These are phyloP conservation scores for Actenoides hombroni DNA, from an alignment of 2,113 vertebrate species.

Conservation along the genomic window DNA sequence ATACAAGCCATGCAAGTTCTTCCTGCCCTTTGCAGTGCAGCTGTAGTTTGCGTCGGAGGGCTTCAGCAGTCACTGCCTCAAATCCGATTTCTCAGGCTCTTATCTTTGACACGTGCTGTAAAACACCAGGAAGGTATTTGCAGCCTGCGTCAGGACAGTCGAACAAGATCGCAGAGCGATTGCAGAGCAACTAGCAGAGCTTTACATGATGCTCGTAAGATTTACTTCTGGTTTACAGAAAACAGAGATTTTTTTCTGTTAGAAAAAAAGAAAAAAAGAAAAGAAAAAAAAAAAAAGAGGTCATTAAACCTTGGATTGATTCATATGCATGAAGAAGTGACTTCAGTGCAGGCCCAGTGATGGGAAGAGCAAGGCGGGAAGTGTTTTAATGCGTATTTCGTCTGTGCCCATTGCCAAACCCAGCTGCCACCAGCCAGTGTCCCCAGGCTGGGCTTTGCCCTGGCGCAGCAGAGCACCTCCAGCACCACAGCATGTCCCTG, in stretches of 20 bases:
- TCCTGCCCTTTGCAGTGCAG: background rate
- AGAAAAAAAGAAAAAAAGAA: background rate
- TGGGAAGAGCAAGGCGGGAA: background rate
- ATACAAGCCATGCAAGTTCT: fast-evolving
- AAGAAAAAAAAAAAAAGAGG: background rate
- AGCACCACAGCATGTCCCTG: fast-evolving
- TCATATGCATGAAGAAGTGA: fast-evolving
- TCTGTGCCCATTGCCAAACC: background rate
- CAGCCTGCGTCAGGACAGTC: background rate
- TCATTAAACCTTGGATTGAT: background rate
- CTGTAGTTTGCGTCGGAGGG: fast-evolving
- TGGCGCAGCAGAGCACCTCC: background rate
- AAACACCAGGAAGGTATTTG: background rate
- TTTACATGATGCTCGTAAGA: background rate
- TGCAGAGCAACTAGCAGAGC: background rate
- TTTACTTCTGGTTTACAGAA: background rate
- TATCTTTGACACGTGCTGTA: background rate
- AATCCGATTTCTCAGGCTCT: background rate
- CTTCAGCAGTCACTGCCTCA: background rate
- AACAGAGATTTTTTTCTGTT: background rate
- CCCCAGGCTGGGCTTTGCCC: background rate
- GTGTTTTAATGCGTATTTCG: background rate
- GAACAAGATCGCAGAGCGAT: background rate
- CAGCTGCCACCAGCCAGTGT: background rate
- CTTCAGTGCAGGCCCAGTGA: background rate